Base-by-base conservation (phyloP, 1,140 invertebrate genomes). In the Argopecten irradians region DNA sequence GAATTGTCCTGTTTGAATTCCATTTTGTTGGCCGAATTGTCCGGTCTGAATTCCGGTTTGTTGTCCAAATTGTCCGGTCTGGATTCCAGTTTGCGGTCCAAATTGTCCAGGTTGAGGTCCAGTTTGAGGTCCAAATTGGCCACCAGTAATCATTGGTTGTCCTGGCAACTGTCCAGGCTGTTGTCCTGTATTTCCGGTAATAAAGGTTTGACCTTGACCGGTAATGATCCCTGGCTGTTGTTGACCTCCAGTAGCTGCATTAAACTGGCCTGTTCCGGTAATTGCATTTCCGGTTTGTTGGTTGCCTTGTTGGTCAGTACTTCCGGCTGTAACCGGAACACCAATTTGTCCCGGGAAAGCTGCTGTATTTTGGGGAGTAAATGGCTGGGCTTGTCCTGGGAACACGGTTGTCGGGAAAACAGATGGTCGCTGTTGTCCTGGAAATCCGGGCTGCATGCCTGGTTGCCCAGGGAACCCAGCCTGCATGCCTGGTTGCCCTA, bases 71-170 rank as follows among this genome's bases (percentile, higher is more conserved):
- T 71, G 55, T 71, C 55, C 55, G 28, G 55, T 16, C 16, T 71
- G 55, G 19, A 46, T 46, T 46, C 43, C 43, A 22, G 43, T 46
- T 22, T 46, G 43, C 13, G 43, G 43, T 46, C 43, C 43, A 16
- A 46, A 46, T 16, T 46, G 43, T 46, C 43, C 86, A 82, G 35
- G 82, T 87, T 87, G 86, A 5, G 71, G 86, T 28, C 34, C 34
- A 82, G 71, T 46, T 87, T 87, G 86, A 34, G 86, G 33, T 33
- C 82, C 36, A 83, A 41, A 83, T 14, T 89, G 85, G 13, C 85
- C 39, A 5, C 46, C 82, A 86, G 85, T 82, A 43, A 89, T 55
- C 43, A 85, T 43, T n/a, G 28, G 35, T 43, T 87, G 86, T 41
- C 86, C 86, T 35, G 86, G 86, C 8, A 35, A 14, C 35, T 86